Evolutionary conservation across 2,113 vertebrate genomes (phyloP).

Genomic region (Motacilla tschutschensis): DNA sequence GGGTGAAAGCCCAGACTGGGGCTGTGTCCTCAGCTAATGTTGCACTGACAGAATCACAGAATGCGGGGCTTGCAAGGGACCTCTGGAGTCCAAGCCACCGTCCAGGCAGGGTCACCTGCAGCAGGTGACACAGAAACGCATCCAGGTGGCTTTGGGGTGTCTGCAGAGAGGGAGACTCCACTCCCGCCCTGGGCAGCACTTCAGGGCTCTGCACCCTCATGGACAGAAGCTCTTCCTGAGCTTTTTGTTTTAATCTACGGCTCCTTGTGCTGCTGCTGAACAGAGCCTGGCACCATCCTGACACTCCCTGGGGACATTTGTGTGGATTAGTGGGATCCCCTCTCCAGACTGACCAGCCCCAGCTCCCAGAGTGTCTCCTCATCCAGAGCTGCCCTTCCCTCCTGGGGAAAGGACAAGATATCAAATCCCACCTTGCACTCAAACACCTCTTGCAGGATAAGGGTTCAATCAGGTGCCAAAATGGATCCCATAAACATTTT

Average conservation of each 20-base stretch:
- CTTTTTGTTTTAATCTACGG: not conserved
- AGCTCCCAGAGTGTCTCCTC: no score
- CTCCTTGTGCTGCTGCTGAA: not conserved
- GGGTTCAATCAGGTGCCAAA: not conserved
- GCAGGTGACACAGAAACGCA: not conserved
- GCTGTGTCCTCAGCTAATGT: not conserved
- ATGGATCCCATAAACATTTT: not conserved
- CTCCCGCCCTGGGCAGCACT: not conserved
- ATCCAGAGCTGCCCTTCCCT: no score
- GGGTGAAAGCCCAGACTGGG: not conserved
- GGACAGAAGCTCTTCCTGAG: not conserved
- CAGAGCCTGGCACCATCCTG: not conserved
- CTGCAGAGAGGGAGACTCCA: not conserved
- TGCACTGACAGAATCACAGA: not conserved
- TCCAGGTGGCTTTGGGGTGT: not conserved
- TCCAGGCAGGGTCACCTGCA: not conserved
- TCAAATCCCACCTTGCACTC: no score
- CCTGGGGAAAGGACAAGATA: no score
- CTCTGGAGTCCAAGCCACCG: not conserved
- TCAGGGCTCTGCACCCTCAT: not conserved
- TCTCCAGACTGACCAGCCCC: no score
- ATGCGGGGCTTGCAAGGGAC: not conserved
- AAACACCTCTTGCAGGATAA: no score
- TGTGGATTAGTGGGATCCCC: not conserved
- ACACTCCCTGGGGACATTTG: accelerated